phyloP scores from a whole-genome alignment of 2,797 vertebrate genomes.

The Rhinogobio ventralis region DNA sequence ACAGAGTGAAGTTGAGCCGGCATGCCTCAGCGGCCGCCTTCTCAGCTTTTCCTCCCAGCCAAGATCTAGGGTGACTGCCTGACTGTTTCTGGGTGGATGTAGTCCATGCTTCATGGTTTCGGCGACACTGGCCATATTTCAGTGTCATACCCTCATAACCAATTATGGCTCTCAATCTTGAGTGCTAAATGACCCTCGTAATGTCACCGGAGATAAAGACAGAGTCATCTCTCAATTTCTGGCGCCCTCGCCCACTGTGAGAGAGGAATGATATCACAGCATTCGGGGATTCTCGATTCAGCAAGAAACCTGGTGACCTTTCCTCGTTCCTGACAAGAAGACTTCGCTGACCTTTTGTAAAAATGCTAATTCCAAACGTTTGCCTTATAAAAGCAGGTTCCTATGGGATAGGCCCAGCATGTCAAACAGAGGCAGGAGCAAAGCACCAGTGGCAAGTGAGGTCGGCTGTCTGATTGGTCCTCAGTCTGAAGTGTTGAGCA shows the following conservation, averaged over 20 bases:
- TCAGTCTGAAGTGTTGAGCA: conserved; percentile 12
- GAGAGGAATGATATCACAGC: conserved; percentile 28
- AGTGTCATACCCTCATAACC: conserved; percentile 37
- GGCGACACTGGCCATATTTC: conserved; percentile 49
- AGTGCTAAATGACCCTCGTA: conserved; percentile 79
- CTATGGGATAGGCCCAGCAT: conserved; percentile 67
- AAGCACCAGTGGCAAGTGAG: conserved; percentile 60
- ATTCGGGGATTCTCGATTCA: conserved; percentile 69
- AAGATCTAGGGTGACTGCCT: conserved; percentile 13
- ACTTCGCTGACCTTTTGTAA: conserved; percentile 78
- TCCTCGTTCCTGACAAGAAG: conserved; percentile 76
- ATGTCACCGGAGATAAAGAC: conserved; percentile 74
- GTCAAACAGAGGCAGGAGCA: conserved; percentile 64
- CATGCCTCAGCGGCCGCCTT: conserved; percentile 27
- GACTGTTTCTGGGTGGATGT: conserved; percentile 28
- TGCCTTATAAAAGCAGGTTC: conserved; percentile 69
- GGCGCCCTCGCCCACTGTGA: conserved; percentile 66
- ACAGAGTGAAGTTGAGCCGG: conserved; percentile 27
- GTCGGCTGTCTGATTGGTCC: conserved; percentile 41
- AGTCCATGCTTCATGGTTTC: conserved; percentile 41
- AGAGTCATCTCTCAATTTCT: conserved; percentile 76
- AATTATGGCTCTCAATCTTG: conserved; percentile 66
- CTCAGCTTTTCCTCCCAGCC: neutral
- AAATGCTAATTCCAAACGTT: conserved; percentile 79
- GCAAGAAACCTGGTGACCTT: conserved; percentile 81